phyloP scores from a whole-genome alignment of 2,113 vertebrate species.

The Phoenicopterus ruber region DNA sequence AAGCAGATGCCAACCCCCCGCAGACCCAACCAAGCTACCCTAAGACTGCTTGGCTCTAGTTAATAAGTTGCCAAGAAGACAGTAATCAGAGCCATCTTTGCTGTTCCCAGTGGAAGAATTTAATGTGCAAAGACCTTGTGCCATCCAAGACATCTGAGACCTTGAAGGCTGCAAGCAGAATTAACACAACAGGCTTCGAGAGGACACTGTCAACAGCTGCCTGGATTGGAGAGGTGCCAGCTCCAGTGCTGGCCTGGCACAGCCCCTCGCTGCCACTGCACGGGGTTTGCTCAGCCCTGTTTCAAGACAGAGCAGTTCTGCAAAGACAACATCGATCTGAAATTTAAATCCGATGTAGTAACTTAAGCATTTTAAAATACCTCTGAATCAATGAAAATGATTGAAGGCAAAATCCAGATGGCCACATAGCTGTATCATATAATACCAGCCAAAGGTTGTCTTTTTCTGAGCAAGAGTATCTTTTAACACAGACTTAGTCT shows the following conservation, averaged over 20 bases:
- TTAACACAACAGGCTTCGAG: background rate
- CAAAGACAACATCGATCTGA: conserved; percentile 55
- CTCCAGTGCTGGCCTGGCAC: background rate
- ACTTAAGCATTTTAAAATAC: conserved; percentile 68
- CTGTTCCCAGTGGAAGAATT: conserved; percentile 6
- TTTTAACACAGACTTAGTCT: conserved; percentile 54
- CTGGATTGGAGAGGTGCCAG: background rate
- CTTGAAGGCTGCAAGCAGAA: background rate
- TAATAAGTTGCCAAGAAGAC: background rate
- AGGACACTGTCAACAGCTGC: conserved; percentile 8
- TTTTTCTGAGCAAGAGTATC: conserved; percentile 37
- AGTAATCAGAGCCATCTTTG: background rate
- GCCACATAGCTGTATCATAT: conserved; percentile 6
- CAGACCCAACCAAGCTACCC: background rate
- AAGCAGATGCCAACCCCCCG: background rate
- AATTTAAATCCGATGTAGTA: conserved; percentile 61
- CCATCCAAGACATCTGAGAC: background rate
- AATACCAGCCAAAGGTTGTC: conserved; percentile 34
- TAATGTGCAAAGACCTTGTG: background rate
- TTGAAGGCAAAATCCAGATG: conserved; percentile 68
- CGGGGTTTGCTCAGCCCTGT: background rate
- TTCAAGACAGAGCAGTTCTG: conserved; percentile 30
- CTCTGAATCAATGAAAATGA: conserved; percentile 63
- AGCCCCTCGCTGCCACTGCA: background rate
- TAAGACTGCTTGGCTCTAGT: background rate